These are phyloP conservation scores for Rana temporaria DNA, from an alignment of 2,113 vertebrate species.

Conservation along the genomic window DNA sequence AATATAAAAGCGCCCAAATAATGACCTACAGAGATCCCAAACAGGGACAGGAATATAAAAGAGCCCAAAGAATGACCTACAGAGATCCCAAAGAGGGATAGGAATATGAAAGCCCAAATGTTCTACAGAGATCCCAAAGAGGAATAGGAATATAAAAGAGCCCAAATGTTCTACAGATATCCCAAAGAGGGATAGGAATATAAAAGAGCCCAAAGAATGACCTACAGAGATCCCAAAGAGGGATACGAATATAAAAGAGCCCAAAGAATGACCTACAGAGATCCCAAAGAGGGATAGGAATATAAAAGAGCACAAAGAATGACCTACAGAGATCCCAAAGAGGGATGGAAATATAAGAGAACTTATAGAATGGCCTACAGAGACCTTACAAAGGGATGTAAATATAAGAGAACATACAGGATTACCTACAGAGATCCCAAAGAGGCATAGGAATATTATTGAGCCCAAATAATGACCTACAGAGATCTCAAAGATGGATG, in stretches of 20 bases:
- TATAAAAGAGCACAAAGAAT: neutral
- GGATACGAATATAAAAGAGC: neutral
- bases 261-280: neutral
- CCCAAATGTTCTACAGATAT: neutral
- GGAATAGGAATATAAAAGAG: too few species aligned
- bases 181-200: neutral
- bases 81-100: neutral
- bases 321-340: too few species aligned
- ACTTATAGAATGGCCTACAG: neutral
- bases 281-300: too few species aligned
- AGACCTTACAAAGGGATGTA: neutral
- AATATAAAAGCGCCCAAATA: neutral
- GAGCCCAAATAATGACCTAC: too few species aligned
- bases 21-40: neutral
- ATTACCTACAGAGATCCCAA: neutral
- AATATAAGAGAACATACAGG: neutral
- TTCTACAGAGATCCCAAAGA: neutral
- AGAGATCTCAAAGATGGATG: too few species aligned
- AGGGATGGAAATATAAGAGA: too few species aligned
- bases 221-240: neutral
- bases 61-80: neutral
- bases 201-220: neutral
- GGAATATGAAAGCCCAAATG: too few species aligned
- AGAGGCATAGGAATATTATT: too few species aligned
- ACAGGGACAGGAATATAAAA: too few species aligned